phyloP scores from a whole-genome alignment of 2,888 invertebrate genomes.

The Trachelus tabidus region DNA sequence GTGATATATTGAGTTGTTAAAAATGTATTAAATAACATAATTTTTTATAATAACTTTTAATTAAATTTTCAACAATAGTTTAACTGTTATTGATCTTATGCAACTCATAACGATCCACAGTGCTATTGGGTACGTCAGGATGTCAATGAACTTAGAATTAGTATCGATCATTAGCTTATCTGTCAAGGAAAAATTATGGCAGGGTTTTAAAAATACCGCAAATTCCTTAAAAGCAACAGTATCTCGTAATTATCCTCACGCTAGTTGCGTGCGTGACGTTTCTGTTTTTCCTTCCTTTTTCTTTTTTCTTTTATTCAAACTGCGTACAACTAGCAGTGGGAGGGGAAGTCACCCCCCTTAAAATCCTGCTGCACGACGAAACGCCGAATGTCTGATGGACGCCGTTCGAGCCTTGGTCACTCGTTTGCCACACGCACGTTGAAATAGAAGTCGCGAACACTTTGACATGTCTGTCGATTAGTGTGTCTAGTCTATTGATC shows the following conservation, averaged over 20 bases:
- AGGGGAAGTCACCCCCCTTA: neutral
- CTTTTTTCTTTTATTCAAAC: neutral
- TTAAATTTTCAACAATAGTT: neutral
- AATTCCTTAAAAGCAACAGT: neutral
- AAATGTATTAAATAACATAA: neutral
- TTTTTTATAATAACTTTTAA: neutral
- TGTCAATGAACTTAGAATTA: neutral
- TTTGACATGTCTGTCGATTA: neutral
- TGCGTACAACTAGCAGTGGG: neutral
- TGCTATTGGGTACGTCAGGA: neutral
- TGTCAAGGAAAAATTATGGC: neutral
- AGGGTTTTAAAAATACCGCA: neutral
- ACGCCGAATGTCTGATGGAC: conserved; percentile 7
- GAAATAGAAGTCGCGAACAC: neutral
- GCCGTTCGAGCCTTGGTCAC: conserved; percentile 33
- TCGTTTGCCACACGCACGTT: conserved; percentile 36
- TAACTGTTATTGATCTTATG: neutral
- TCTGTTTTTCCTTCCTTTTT: neutral
- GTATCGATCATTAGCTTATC: neutral
- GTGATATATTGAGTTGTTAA: too few species aligned
- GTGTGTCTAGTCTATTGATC: neutral
- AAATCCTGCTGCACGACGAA: neutral
- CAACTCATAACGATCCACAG: neutral
- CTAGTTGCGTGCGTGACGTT: neutral
- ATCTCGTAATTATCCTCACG: neutral